Evolutionary conservation across 2,113 vertebrate genomes (phyloP).

Genomic region (Grantiella picta): DNA sequence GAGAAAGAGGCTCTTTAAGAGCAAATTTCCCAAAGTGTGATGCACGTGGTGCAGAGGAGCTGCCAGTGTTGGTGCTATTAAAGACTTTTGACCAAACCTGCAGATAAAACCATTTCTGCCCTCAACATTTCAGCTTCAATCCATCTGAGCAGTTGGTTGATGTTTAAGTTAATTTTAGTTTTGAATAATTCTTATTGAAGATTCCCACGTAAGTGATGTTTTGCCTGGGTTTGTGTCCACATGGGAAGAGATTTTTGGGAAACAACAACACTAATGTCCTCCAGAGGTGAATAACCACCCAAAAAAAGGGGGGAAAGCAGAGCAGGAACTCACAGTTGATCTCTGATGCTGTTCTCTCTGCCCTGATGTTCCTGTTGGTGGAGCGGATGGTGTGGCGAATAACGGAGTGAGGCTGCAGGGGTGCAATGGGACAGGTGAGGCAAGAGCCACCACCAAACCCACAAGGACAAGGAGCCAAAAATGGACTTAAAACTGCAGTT

Average conservation of each 20-base stretch:
- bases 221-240: neutral
- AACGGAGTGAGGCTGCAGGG: conserved; percentile 79
- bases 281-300: neutral
- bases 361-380: conserved; percentile 84
- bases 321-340: conserved; percentile 88
- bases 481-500: accelerated
- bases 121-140: neutral
- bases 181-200: neutral
- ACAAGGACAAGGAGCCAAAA: neutral
- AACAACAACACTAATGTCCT: accelerated
- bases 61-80: neutral
- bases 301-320: neutral
- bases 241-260: neutral
- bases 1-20: neutral
- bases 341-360: conserved; percentile 91
- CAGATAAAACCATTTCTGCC: neutral
- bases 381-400: conserved; percentile 95
- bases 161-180: neutral
- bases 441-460: neutral
- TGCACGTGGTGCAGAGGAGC: neutral
- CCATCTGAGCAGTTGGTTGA: neutral
- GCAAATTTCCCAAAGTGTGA: neutral
- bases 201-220: accelerated
- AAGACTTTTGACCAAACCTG: neutral
- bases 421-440: neutral